phyloP scores from a whole-genome alignment of 2,888 invertebrate genomes.

The Torymus tubicola region DNA sequence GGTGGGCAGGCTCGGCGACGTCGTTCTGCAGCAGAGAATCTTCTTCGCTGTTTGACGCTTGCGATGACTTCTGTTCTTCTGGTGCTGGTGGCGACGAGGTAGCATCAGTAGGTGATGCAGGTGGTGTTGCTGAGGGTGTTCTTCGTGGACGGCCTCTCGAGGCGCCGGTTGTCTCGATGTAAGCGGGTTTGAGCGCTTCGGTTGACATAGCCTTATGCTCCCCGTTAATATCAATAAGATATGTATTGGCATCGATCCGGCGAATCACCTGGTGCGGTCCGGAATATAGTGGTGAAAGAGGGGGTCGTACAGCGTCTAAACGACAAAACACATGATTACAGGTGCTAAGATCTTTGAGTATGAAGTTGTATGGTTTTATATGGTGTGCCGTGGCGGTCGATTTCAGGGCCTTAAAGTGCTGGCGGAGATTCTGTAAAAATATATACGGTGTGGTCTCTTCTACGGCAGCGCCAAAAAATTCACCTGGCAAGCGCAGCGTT shows the following conservation, averaged over 20 bases:
- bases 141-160: neutral
- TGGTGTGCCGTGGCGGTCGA: neutral
- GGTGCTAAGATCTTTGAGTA: neutral
- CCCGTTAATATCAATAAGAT: neutral
- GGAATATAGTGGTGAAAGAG: neutral
- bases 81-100: neutral
- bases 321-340: neutral
- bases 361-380: neutral
- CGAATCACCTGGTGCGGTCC: neutral
- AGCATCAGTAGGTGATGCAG: neutral
- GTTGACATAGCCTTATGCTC: neutral
- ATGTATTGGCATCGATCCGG: neutral
- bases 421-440: neutral
- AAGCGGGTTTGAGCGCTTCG: neutral
- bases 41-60: neutral
- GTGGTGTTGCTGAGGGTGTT: neutral
- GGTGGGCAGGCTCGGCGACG: neutral
- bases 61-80: neutral
- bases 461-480: neutral
- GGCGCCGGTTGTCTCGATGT: neutral
- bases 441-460: too few species aligned
- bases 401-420: neutral
- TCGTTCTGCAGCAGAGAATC: neutral
- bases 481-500: neutral
- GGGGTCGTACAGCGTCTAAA: neutral